Evolutionary conservation across 2,797 vertebrate species (phyloP).

Genomic region (Atherinosoma microstoma): DNA sequence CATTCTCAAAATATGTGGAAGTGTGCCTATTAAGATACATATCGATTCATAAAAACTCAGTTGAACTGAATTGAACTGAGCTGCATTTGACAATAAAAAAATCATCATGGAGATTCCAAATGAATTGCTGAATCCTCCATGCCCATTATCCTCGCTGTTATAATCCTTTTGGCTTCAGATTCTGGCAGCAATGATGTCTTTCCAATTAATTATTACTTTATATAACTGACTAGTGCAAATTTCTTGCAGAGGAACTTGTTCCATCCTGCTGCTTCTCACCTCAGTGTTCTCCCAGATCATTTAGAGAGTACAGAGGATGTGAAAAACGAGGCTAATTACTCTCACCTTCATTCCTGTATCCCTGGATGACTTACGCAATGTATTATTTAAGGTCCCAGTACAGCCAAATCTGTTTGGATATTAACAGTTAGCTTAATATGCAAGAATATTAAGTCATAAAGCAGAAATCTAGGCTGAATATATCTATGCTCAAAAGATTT

Average conservation of each 20-base stretch:
- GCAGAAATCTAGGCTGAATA: neutral
- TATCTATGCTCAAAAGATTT: neutral
- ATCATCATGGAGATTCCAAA: neutral
- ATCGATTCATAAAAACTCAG: neutral
- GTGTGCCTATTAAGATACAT: neutral
- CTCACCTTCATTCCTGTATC: conserved; percentile 25
- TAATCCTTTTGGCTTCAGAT: conserved; percentile 9
- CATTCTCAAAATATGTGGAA: neutral
- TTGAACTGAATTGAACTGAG: neutral
- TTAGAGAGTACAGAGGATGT: conserved; percentile 46
- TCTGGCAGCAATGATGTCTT: neutral
- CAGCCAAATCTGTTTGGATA: conserved; percentile 1
- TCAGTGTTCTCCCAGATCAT: conserved; percentile 39
- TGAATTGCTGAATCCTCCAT: neutral
- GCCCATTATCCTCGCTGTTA: neutral
- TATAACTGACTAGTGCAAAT: conserved; percentile 26
- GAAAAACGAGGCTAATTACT: conserved; percentile 31
- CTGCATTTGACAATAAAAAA: neutral
- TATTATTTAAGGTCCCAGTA: conserved; percentile 1
- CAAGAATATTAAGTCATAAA: conserved; percentile 5
- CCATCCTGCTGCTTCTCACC: conserved; percentile 23
- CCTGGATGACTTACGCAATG: conserved; percentile 1
- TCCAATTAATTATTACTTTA: conserved; percentile 26
- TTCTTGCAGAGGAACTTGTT: neutral
- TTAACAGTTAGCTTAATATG: neutral